Base-by-base conservation (phyloP, 2,888 invertebrate genomes). In the Parochlus steinenii region DNA sequence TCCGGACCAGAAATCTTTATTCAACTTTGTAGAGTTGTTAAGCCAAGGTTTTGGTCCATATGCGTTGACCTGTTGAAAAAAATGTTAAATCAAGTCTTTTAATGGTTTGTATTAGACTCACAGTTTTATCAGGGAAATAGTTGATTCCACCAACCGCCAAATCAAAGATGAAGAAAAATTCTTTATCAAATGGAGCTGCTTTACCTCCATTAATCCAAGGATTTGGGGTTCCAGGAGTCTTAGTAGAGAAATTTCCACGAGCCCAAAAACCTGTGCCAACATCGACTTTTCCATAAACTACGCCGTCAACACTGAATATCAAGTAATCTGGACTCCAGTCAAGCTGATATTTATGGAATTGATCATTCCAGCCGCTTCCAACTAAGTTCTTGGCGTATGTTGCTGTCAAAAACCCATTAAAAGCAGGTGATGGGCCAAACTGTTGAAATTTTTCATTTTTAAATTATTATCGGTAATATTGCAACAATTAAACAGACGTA, bases 71-170 rank as follows among this genome's bases (percentile, higher is more conserved):
- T 23, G 63, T 33, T 59, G 60, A n/a, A n/a, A n/a, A n/a, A n/a
- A n/a, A n/a, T n/a, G n/a, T n/a, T n/a, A n/a, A n/a, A n/a, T n/a
- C n/a, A n/a, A n/a, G n/a, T n/a, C n/a, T n/a, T n/a, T n/a, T n/a
- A n/a, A n/a, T n/a, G n/a, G n/a, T n/a, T n/a, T n/a, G n/a, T n/a
- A n/a, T n/a, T n/a, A n/a, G n/a, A n/a, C n/a, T n/a, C n/a, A n/a
- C n/a, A n/a, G n/a, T n/a, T n/a, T n/a, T n/a, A 45, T 77, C 75
- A 2, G 71, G 70, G 61, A 75, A 75, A 53, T 62, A 75, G 35
- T 64, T 66, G 3, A 64, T 64, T 17, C 77, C 77, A 6, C 76
- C 76, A 14, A 74, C 68, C 39, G 76, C 77, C 40, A 76, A 44
- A 52, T 74, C 77, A 42, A 77, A 56, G 33, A 76, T 63, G 22